Base-by-base conservation (phyloP, 2,888 invertebrate genomes). In the Agrypnus murinus region DNA sequence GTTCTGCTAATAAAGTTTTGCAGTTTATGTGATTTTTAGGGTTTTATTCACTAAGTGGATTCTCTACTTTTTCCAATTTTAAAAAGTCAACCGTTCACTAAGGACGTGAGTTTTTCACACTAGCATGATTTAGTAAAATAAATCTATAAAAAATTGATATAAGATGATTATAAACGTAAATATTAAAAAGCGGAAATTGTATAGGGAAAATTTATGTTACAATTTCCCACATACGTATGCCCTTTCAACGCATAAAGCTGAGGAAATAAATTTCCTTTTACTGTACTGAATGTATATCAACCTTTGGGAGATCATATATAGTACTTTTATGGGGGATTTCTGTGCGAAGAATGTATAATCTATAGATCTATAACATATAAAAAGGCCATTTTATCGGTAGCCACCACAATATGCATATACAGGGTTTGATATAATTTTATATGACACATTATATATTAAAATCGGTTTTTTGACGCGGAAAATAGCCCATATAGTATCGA, bases 371-470 rank as follows among this genome's bases (percentile, higher is more conserved):
- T 84, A 83, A 83, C 81, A 82, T 83, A 83, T 83, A 83, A 83
- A 80, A 81, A 81, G 81, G 80, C 79, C 78, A 80, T 81, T 84
- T 84, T 83, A 84, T 83, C 83, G 83, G 79, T 66, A 70, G 66
- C 71, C 60, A 60, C 77, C 72, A 72, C 72, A 76, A 80, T 79
- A 78, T 77, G 76, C 67, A 76, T 75, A 80, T 77, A 77, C 77
- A 74, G 74, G 73, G 59, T 60, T 76, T 81, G 83, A 83, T 83
- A 81, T 84, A 84, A 84, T 85, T 84, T 86, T 85, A 85, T 85
- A 84, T 84, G 85, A 85, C 84, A 84, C 83, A 84, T 83, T 85
- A 84, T 82, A 83, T 85, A 86, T 86, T 86, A 85, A 85, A 85
- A 85, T 84, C 84, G 85, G 84, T 82, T 83, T 83, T 84, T 83